phyloP scores from a whole-genome alignment of 2,113 vertebrate genomes.

The Cynopterus brachyotis region DNA sequence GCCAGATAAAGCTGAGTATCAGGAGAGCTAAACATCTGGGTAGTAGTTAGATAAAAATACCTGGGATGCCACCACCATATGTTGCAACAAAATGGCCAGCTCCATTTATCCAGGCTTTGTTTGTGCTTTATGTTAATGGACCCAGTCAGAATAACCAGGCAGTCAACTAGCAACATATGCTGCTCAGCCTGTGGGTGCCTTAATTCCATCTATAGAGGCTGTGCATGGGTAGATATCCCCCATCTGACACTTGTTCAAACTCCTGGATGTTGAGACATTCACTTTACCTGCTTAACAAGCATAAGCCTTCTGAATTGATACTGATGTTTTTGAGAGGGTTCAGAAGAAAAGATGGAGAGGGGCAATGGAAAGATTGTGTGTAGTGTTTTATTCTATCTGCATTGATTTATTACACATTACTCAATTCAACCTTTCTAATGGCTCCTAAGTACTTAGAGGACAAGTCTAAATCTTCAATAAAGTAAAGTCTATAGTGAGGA shows the following conservation, averaged over 20 bases:
- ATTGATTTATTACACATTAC: neutral
- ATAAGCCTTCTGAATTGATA: neutral
- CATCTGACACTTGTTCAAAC: neutral
- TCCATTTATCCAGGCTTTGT: slow-evolving; percentile 66
- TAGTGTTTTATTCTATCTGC: no score
- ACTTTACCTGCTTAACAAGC: neutral
- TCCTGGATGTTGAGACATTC: neutral
- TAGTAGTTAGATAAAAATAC: slow-evolving; percentile 60
- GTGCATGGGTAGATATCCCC: neutral
- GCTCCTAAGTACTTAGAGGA: neutral
- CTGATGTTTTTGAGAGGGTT: neutral
- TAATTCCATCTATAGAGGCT: neutral
- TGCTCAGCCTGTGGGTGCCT: slow-evolving; percentile 43
- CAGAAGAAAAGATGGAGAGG: neutral
- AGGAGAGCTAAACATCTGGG: slow-evolving; percentile 54
- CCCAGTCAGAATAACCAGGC: slow-evolving; percentile 47
- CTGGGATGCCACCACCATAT: slow-evolving; percentile 50
- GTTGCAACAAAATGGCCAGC: slow-evolving; percentile 61
- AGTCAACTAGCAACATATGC: slow-evolving; percentile 73
- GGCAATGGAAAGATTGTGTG: fast-evolving
- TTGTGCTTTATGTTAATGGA: slow-evolving; percentile 63
- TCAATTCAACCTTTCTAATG: neutral
- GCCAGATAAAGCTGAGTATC: slow-evolving; percentile 32
- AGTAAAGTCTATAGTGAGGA: neutral
- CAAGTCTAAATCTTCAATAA: neutral